A percentile compares a stretch with the other conserved stretches of the same genome.
These are phyloP conservation scores for Zaprionus ornatus DNA, from an alignment of 1,140 invertebrate genomes.

Conservation along the genomic window DNA sequence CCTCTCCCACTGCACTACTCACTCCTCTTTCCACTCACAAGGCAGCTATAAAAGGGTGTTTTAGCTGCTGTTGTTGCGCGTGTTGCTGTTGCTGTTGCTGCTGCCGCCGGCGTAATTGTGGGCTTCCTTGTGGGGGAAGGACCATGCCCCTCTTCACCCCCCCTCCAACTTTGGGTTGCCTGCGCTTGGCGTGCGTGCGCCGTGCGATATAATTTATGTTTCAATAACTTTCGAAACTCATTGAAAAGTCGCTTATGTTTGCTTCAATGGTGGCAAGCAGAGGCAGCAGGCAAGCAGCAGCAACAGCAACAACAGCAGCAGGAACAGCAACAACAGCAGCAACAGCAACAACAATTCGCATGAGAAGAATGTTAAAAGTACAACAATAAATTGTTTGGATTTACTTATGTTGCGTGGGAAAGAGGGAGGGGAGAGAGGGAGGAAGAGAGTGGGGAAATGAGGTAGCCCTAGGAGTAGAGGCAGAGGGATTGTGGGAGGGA, in stretches of 20 bases:
- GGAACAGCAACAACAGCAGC: conserved; percentile 28
- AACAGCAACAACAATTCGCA: conserved; percentile 58
- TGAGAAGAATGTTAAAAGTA: conserved; percentile 80
- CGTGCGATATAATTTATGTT: conserved; percentile 81
- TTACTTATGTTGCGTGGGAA: conserved; percentile 57
- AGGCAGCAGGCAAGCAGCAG: conserved; percentile 41
- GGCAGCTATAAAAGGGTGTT: conserved; percentile 61
- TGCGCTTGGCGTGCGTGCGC: conserved; percentile 75
- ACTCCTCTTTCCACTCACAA: not conserved
- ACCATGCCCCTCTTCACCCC: too few species aligned
- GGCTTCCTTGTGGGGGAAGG: conserved; percentile 40
- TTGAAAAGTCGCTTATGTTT: conserved; percentile 81
- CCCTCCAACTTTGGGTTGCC: not conserved
- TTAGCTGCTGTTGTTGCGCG: conserved; percentile 54
- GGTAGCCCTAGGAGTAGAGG: not conserved
- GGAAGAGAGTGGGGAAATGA: too few species aligned
- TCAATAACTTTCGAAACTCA: conserved; percentile 81
- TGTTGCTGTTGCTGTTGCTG: conserved; percentile 32
- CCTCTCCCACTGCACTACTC: not conserved
- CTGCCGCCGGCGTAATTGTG: conserved; percentile 45
- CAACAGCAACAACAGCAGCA: conserved; percentile 8
- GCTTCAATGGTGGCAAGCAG: conserved; percentile 72
- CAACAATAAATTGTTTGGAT: conserved; percentile 81
- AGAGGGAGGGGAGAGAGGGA: too few species aligned
- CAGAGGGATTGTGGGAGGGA: not conserved